Evolutionary conservation across 2,797 vertebrate genomes (phyloP).

Genomic region (Notoglanidium macrostoma): DNA sequence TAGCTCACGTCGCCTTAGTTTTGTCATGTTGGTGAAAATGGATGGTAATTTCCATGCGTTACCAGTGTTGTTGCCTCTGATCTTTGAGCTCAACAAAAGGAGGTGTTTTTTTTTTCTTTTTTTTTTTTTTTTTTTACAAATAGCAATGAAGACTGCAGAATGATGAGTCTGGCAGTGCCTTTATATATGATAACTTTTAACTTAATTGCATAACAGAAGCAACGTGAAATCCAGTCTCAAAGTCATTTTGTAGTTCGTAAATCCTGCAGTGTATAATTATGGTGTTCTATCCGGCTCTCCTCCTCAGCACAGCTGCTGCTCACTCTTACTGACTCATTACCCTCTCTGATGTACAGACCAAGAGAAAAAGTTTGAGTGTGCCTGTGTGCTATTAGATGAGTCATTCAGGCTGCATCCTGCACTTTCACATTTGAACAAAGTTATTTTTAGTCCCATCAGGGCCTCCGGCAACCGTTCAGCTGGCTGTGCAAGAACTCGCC

Average conservation of each 20-base stretch:
- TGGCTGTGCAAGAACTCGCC: neutral
- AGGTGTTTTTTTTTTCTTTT: neutral
- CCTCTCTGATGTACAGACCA: slow-evolving; percentile 43
- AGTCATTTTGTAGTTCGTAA: neutral
- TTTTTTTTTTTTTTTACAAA: neutral
- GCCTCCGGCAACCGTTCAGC: neutral
- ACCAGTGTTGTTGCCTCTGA: neutral
- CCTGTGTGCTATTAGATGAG: slow-evolving; percentile 40
- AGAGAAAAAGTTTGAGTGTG: slow-evolving; percentile 15
- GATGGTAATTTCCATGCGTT: neutral
- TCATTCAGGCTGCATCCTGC: slow-evolving; percentile 36
- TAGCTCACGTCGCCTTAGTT: neutral
- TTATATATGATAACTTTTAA: neutral
- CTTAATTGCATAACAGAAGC: neutral
- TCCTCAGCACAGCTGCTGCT: slow-evolving; percentile 55
- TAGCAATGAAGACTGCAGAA: neutral
- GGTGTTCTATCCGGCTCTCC: slow-evolving; percentile 14
- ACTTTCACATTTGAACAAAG: slow-evolving; percentile 26
- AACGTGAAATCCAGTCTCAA: slow-evolving; percentile 18
- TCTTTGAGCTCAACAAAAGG: neutral
- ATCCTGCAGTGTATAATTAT: slow-evolving; percentile 41
- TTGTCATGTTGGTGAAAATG: neutral
- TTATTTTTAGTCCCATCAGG: slow-evolving; percentile 23
- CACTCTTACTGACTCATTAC: slow-evolving; percentile 53
- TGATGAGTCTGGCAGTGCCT: neutral